These are phyloP conservation scores for Chouioia cunea DNA, from an alignment of 2,888 invertebrate species.

Conservation along the genomic window DNA sequence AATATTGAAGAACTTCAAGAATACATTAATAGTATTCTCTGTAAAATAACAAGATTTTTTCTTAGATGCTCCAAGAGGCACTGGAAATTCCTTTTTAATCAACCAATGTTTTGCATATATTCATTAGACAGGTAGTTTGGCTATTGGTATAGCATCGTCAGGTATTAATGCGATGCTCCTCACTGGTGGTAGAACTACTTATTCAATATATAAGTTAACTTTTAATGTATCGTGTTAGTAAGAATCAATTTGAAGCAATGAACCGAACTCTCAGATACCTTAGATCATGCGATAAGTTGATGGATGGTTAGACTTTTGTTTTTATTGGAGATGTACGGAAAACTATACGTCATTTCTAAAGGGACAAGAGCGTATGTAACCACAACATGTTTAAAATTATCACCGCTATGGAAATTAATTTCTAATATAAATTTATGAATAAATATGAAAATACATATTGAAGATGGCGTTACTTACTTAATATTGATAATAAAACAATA, in stretches of 20 bases:
- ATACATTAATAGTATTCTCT: too few relatives aligned
- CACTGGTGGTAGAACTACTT: slow-evolving; percentile 61
- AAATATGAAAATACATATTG: too few relatives aligned
- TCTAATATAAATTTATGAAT: too few relatives aligned
- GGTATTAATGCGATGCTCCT: slow-evolving; percentile 69
- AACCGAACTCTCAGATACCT: slow-evolving; percentile 50
- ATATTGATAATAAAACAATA: too few relatives aligned
- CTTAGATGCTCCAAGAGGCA: slow-evolving; percentile 55
- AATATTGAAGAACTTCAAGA: too few relatives aligned
- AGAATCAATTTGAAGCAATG: slow-evolving; percentile 58
- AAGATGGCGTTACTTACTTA: too few relatives aligned
- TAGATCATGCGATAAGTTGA: slow-evolving; percentile 35
- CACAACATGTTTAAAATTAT: too few relatives aligned
- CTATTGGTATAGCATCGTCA: slow-evolving; percentile 65
- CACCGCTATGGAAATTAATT: too few relatives aligned
- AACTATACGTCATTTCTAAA: slow-evolving; percentile 52
- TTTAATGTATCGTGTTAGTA: too few relatives aligned
- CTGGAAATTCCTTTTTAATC: slow-evolving; percentile 66
- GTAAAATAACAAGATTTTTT: too few relatives aligned
- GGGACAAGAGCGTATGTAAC: slow-evolving; percentile 53
- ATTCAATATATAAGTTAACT: slow-evolving; percentile 63
- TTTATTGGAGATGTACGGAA: slow-evolving; percentile 56
- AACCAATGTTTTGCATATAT: slow-evolving; percentile 61
- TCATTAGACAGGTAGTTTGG: slow-evolving; percentile 53
- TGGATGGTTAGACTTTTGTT: slow-evolving; percentile 51